These are phyloP conservation scores for Empis stercorea DNA, from an alignment of 2,888 invertebrate genomes.

Conservation along the genomic window DNA sequence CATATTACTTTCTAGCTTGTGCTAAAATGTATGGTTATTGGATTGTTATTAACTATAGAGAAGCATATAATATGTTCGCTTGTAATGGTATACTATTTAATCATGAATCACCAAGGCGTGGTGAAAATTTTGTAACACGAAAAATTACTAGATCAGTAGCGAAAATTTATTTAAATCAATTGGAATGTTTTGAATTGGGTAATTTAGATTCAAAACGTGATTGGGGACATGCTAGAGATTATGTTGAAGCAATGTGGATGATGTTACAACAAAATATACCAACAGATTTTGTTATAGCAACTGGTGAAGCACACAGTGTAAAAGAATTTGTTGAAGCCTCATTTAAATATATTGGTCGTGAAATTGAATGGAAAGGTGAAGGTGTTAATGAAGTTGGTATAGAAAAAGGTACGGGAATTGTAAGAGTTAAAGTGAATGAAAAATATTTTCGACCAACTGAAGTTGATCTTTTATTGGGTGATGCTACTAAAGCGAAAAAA, in stretches of 20 bases:
- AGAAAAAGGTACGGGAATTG: conserved; percentile 54
- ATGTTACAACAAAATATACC: conserved; percentile 90
- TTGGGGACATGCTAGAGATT: conserved; percentile 97
- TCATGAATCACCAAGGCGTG: conserved; percentile 89
- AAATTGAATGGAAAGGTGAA: conserved; percentile 77
- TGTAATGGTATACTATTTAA: conserved; percentile 95
- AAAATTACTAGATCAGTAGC: conserved; percentile 97
- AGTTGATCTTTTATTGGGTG: conserved; percentile 89
- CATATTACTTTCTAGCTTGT: conserved; percentile 50
- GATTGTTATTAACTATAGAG: conserved; percentile 92
- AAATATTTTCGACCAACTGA: conserved; percentile 96
- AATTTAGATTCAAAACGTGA: conserved; percentile 92
- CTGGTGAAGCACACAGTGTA: conserved; percentile 89
- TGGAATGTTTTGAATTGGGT: conserved; percentile 78
- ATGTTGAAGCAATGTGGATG: conserved; percentile 99
- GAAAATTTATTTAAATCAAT: conserved; percentile 81
- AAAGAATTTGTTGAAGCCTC: conserved; percentile 90
- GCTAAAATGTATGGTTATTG: conserved; percentile 93
- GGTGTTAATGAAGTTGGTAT: conserved; percentile 66
- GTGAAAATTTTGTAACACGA: conserved; percentile 96
- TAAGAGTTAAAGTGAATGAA: conserved; percentile 79
- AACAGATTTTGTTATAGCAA: conserved; percentile 95
- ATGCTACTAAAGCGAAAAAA: conserved; percentile 78
- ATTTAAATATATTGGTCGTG: conserved; percentile 68
- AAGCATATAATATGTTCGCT: conserved; percentile 90